Conservation (phyloP, 2,797 vertebrate species). For the Hylomyscus alleni region DNA sequence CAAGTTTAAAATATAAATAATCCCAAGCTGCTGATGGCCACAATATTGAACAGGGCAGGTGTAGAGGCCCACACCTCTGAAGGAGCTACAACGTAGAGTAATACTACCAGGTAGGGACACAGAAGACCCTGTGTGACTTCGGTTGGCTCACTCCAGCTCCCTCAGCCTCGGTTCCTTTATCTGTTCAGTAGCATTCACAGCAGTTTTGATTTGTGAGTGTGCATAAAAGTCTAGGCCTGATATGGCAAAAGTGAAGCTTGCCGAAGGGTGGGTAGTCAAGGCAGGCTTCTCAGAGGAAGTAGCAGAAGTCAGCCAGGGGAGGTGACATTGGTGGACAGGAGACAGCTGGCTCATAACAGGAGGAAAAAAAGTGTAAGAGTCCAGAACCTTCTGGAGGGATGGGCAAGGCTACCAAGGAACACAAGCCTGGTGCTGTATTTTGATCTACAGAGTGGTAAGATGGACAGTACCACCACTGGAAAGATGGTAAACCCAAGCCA, state of each 20-base stretch:
- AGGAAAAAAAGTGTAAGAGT: background rate
- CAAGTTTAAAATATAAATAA: slow-evolving; percentile 31
- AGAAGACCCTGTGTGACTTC: background rate
- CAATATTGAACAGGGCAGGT: background rate
- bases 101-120: background rate
- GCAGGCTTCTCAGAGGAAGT: background rate
- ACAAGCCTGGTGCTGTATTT: background rate
- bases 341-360: background rate
- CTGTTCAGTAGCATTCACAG: background rate
- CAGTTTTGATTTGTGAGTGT: background rate
- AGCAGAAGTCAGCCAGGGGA: background rate
- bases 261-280: background rate
- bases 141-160: background rate
- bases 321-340: background rate
- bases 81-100: background rate
- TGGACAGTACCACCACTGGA: background rate
- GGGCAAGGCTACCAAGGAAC: background rate
- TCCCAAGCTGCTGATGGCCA: background rate
- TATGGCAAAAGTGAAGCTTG: background rate
- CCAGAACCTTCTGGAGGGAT: background rate
- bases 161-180: background rate
- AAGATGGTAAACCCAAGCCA: background rate
- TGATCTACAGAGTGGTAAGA: background rate
- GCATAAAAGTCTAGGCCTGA: background rate
- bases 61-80: background rate